Evolutionary conservation across 2,797 vertebrate genomes (phyloP), one percentile per base, ranked within the genome.

Genomic region (Enteromius thamalakanensis): DNA sequence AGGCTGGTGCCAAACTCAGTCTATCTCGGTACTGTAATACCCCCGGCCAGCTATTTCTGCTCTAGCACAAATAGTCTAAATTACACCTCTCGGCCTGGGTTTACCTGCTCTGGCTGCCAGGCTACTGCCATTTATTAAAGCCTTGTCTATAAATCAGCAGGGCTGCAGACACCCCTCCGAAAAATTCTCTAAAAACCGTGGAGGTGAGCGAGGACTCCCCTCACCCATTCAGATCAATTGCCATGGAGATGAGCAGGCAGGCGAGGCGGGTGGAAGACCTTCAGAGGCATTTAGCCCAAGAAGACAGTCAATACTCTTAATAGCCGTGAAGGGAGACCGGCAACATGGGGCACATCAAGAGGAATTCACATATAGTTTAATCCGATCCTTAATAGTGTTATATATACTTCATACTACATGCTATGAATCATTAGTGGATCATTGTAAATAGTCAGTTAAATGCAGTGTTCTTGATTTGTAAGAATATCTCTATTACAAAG

Each of bases 291-390:
- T 89, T 87, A 85, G 34, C 65, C 87, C 67, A 37, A 81, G 87
- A 87, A 89, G 86, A 88, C 87, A 76, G 88, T 86, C 89, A 90
- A 90, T 90, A 83, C 86, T 76, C 83, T 89, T 87, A 89, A 90
- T 83, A 82, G 29, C 79, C 75, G 88, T 26, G 86, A 87, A 85
- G 85, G 86, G 60, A 87, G 84, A 85, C 62, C 55, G 74, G 84
- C 83, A 86, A 80, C 62, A 55, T 42, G 85, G 23, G 65, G 12
- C 85, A 90, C 89, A 86, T 90, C 90, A 78, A 85, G 68, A 86
- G 85, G 83, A 91, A 91, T 91, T 86, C 90, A 90, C 89, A 89
- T 81, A 87, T 88, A 88, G 91, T 91, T 90, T 88, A 89, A 91
- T 11, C 42, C 7, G 3, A 49, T 58, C 21, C 14, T 58, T 74